Evolutionary conservation across 2,113 vertebrate genomes (phyloP).

Genomic region (Chlorodrepanis virens): DNA sequence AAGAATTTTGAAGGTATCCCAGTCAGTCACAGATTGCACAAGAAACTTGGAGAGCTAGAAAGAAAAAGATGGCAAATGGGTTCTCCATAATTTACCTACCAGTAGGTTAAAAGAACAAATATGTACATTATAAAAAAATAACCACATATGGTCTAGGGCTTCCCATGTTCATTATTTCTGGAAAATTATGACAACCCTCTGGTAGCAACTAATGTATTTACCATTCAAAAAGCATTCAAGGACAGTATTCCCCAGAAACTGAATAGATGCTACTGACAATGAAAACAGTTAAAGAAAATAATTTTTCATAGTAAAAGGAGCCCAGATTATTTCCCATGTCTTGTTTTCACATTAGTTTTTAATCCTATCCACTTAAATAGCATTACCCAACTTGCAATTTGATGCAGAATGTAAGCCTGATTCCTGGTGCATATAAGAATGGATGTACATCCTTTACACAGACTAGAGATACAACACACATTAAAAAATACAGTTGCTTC

Average conservation of each 20-base stretch:
- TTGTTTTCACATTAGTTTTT: neutral
- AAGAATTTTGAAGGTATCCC: neutral
- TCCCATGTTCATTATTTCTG: neutral
- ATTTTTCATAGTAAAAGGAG: neutral
- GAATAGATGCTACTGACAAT: neutral
- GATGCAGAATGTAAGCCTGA: neutral
- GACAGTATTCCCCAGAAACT: neutral
- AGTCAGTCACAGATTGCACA: neutral
- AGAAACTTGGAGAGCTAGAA: neutral
- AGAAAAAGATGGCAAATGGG: neutral
- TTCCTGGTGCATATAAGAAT: accelerated
- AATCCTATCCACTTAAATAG: neutral
- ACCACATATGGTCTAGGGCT: neutral
- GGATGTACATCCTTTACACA: neutral
- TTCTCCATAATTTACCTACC: neutral
- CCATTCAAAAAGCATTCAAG: neutral
- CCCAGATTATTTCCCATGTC: neutral
- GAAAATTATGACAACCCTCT: neutral
- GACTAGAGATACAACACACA: neutral
- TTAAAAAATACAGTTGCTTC: neutral
- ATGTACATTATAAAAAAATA: neutral
- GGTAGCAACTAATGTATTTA: neutral
- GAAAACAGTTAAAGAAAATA: neutral
- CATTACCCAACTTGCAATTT: neutral
- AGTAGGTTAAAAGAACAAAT: neutral